phyloP scores from a whole-genome alignment of 1,140 invertebrate species.

The Conus betulinus region DNA sequence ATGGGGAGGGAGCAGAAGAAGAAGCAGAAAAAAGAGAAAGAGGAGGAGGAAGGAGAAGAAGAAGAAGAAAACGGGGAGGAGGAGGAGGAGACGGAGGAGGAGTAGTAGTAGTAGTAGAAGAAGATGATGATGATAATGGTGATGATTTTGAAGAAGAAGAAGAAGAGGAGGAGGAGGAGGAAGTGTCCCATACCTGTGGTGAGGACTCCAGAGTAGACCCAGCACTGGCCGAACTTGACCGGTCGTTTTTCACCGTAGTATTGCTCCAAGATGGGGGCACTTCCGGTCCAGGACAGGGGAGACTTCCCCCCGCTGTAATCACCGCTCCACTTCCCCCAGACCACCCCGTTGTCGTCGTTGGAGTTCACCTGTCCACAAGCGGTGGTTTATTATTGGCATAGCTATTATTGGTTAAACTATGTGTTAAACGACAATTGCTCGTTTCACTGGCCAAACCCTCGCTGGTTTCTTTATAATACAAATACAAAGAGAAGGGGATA shows the following conservation, averaged over 20 bases:
- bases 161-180: too few species aligned
- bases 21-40: too few species aligned
- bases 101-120: too few species aligned
- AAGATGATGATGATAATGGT: too few species aligned
- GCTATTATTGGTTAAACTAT: neutral
- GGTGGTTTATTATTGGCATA: neutral
- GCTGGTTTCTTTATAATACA: neutral
- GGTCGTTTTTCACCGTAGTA: conserved; percentile 88
- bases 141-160: too few species aligned
- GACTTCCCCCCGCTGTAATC: conserved; percentile 88
- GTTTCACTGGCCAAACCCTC: neutral
- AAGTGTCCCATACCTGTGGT: conserved; percentile 81
- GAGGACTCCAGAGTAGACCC: conserved; percentile 94
- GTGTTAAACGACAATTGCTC: neutral
- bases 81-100: too few species aligned
- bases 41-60: too few species aligned
- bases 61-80: too few species aligned
- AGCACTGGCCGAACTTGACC: conserved; percentile 95
- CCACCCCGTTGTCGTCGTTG: conserved; percentile 88
- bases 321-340: conserved; percentile 92
- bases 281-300: conserved; percentile 92
- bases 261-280: conserved; percentile 88
- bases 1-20: too few species aligned
- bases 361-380: conserved; percentile 49
- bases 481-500: neutral